Conservation (phyloP, 2,113 vertebrate species). For the Equus przewalskii region DNA sequence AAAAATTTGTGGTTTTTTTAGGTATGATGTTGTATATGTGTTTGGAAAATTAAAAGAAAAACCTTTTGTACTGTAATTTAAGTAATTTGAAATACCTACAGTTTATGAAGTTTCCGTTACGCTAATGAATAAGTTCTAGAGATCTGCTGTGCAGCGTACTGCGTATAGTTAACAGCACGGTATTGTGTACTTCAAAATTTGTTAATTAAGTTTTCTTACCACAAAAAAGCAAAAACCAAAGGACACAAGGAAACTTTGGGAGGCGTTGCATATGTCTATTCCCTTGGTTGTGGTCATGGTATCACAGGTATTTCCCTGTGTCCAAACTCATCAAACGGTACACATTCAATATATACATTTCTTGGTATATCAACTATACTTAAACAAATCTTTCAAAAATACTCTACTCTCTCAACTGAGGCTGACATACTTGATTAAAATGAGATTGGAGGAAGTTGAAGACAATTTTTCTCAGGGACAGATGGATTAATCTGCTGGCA, state of each 20-base stretch:
- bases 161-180: not conserved
- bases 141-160: not conserved
- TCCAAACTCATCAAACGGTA: not conserved
- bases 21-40: not conserved
- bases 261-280: not conserved
- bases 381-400: conserved; percentile 2
- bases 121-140: not conserved
- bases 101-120: not conserved
- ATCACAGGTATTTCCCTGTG: not conserved
- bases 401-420: not conserved
- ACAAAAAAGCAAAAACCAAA: not conserved
- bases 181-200: not conserved
- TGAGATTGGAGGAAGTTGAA: conserved; percentile 34
- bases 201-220: not conserved
- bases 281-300: not conserved
- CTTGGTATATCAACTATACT: not conserved
- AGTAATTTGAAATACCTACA: not conserved
- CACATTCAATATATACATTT: not conserved
- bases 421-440: conserved; percentile 35
- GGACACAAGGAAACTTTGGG: not conserved
- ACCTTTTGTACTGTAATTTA: not conserved
- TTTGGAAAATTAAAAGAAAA: conserved; percentile 57
- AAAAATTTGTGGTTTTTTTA: conserved; percentile 7
- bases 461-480: conserved; percentile 50
- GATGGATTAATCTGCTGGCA: conserved; percentile 72